These are phyloP conservation scores for Tromatobia lineatoria DNA, from an alignment of 2,888 invertebrate genomes.

Conservation along the genomic window DNA sequence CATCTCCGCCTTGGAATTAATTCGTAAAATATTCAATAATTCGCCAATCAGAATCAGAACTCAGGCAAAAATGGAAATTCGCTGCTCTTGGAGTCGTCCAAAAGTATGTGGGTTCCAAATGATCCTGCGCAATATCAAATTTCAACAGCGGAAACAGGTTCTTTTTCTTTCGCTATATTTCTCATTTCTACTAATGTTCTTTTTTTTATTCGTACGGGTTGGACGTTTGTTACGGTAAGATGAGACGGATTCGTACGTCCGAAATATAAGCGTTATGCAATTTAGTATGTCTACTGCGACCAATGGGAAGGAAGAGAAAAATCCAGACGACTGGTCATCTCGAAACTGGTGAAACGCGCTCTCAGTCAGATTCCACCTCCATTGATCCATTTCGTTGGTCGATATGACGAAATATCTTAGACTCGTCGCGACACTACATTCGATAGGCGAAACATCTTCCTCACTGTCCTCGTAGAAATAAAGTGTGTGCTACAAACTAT, in stretches of 20 bases:
- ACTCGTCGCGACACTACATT: background rate
- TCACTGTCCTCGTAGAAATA: conserved; percentile 17
- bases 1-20: background rate
- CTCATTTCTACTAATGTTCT: conserved; percentile 18
- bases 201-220: no score
- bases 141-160: conserved; percentile 22
- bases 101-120: background rate
- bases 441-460: background rate
- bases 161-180: conserved; percentile 7
- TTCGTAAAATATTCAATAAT: background rate
- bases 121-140: background rate
- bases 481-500: background rate
- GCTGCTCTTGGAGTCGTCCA: background rate
- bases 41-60: background rate
- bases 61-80: conserved; percentile 2
- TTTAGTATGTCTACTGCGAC: conserved; percentile 1
- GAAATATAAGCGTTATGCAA: conserved; percentile 37
- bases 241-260: conserved; percentile 4
- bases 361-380: conserved; percentile 37
- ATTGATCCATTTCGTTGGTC: conserved; percentile 45
- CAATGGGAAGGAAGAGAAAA: background rate
- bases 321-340: conserved; percentile 3
- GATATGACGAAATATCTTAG: conserved; percentile 35
- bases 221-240: conserved; percentile 16
- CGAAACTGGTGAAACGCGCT: conserved; percentile 4